phyloP scores from a whole-genome alignment of 2,113 vertebrate species.

The Dascyllus trimaculatus region DNA sequence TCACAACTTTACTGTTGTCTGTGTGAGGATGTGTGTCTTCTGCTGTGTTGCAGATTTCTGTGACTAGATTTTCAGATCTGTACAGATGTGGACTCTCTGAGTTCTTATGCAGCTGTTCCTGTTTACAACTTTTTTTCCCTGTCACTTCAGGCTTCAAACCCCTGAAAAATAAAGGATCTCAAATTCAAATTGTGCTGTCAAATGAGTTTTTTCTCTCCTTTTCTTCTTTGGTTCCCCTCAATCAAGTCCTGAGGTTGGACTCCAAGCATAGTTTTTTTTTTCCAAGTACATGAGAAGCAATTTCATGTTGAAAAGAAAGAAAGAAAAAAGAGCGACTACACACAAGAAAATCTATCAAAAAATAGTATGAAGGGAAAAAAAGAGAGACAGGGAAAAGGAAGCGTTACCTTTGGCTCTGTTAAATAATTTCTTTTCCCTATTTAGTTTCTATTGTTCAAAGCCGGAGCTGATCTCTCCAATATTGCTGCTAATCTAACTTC shows the following conservation, averaged over 20 bases:
- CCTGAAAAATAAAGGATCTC: constrained; percentile 21
- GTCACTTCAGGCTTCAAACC: constrained; percentile 29
- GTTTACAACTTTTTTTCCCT: constrained; percentile 21
- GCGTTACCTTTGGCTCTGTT: constrained; percentile 74
- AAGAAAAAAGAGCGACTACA: constrained; percentile 23
- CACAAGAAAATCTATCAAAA: constrained; percentile 60
- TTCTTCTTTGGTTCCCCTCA: constrained; percentile 52
- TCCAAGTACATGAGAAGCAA: constrained; percentile 40
- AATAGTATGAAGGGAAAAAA: constrained; percentile 41
- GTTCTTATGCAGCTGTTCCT: constrained; percentile 20
- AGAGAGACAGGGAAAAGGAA: constrained; percentile 50
- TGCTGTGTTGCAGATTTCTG: neutral
- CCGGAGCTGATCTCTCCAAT: constrained; percentile 68
- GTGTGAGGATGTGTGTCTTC: constrained; percentile 6
- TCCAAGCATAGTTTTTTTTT: constrained; percentile 48
- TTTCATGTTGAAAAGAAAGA: constrained; percentile 67
- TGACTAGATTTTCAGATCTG: constrained; percentile 10
- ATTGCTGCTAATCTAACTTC: constrained; percentile 80
- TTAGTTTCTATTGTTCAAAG: constrained; percentile 72
- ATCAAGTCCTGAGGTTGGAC: constrained; percentile 52
- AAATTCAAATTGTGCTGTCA: constrained; percentile 50
- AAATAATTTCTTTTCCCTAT: constrained; percentile 68
- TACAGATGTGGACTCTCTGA: constrained; percentile 14
- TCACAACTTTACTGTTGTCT: constrained; percentile 28
- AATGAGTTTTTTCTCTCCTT: constrained; percentile 45